Evolutionary conservation across 2,888 invertebrate genomes (phyloP), one percentile per base, ranked within the genome.

Genomic region (Caradrina kadenii): DNA sequence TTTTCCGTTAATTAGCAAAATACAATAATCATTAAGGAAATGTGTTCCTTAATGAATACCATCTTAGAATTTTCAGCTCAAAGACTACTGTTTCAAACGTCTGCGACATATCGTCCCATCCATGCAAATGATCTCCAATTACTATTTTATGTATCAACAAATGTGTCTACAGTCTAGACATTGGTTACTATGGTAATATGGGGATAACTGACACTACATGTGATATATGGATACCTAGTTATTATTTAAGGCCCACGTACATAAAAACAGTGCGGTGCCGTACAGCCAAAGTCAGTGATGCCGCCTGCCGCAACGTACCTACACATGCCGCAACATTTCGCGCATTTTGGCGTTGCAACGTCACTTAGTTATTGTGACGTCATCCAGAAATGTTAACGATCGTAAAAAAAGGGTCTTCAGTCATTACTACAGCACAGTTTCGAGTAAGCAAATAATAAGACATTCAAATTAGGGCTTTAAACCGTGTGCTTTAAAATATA

Each of bases 141-240:
- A 73, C 48, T 61, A 56, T 74, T 61, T 69, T 35, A 69, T 52
- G 56, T 70, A 48, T 17, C 17, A 45, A 79, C 64, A 61, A 75
- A 72, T 74, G 48, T 61, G 63, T 73, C 56, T 73, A 45, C 26
- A 22, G 79, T 72, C 79, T 72, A 74, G 75, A 58, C 75, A 73
- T 22, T 6, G 53, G 39, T 61, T 56, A 48, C 19, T 39, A 52
- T 31, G 45, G 5, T 63, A 74, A 74, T 67, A 56, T 56, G 26
- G 39, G 56, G 56, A 63, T 68, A 17, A 53, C n/a, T n/a, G n/a
- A n/a, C 19, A 8, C 61, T 74, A 79, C 79, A 74, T 54, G 64
- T 74, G 67, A 79, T 67, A 63, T 66, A 78, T 50, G 26, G 35
- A 55, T 55, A 59, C 45, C 6, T 45, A 17, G 22, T 50, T 59